A percentile compares a stretch with the other conserved stretches of the same genome.
Conservation (phyloP, 2,113 vertebrate species). For the Aix galericulata region DNA sequence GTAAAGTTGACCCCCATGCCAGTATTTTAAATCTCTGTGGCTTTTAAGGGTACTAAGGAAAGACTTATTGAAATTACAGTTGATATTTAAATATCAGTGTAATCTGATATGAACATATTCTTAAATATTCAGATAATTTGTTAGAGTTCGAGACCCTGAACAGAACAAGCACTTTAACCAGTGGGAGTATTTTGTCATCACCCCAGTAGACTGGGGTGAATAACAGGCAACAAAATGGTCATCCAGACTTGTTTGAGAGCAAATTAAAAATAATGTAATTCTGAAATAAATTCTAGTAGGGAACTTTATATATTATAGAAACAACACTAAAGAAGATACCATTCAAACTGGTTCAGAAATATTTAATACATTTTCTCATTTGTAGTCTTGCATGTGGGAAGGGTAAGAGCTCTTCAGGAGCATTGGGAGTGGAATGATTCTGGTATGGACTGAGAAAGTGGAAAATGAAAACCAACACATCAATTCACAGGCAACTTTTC, state of each 20-base stretch:
- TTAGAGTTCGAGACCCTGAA: not conserved
- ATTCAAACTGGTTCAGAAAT: not conserved
- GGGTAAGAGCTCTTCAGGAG: not conserved
- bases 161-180: not conserved
- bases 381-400: not conserved
- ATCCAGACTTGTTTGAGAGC: not conserved
- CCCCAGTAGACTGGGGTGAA: not conserved
- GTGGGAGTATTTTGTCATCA: not conserved
- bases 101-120: not conserved
- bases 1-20: not conserved
- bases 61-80: not conserved
- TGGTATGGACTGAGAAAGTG: not conserved
- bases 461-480: not conserved
- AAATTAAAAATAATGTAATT: not conserved
- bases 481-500: not conserved
- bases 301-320: not conserved
- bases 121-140: not conserved
- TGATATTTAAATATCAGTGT: not conserved
- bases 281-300: not conserved
- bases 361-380: not conserved
- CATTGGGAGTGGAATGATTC: not conserved
- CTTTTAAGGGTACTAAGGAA: not conserved
- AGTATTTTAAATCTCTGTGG: slow-evolving; percentile 15
- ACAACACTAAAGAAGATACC: not conserved
- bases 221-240: not conserved